Evolutionary conservation across 2,113 vertebrate genomes (phyloP).

Genomic region (Coregonus clupeaformis): DNA sequence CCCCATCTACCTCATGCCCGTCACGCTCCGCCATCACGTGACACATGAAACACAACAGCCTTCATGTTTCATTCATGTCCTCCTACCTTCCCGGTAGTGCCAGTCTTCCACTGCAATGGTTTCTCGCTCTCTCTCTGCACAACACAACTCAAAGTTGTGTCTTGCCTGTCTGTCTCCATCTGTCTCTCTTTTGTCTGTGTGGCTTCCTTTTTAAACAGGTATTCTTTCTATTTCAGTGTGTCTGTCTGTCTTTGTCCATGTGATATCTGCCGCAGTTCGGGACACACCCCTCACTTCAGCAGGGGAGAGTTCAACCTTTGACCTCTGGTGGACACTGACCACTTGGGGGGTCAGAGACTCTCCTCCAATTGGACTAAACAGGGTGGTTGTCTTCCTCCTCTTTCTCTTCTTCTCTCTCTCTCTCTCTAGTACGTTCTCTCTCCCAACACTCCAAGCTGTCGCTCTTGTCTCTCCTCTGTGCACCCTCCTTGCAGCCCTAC

Average conservation of each 20-base stretch:
- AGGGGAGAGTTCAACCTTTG: slow-evolving; percentile 39
- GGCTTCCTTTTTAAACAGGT: slow-evolving; percentile 64
- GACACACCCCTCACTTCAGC: slow-evolving; percentile 48
- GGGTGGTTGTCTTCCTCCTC: slow-evolving; percentile 53
- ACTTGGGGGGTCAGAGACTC: slow-evolving; percentile 12
- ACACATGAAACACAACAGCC: slow-evolving; percentile 47
- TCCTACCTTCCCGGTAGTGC: slow-evolving; percentile 34
- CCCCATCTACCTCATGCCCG: slow-evolving; percentile 16
- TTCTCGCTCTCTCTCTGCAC: slow-evolving; percentile 52
- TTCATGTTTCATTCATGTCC: slow-evolving; percentile 66
- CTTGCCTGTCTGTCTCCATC: slow-evolving; percentile 41
- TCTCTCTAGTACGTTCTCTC: slow-evolving; percentile 26
- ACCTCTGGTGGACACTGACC: slow-evolving; percentile 61
- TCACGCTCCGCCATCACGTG: slow-evolving; percentile 36
- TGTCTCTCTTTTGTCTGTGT: slow-evolving; percentile 50
- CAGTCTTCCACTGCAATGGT: slow-evolving; percentile 53
- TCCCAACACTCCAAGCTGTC: slow-evolving; percentile 31
- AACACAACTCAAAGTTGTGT: slow-evolving; percentile 23
- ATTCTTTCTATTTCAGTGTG: slow-evolving; percentile 77
- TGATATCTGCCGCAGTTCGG: slow-evolving; percentile 46
- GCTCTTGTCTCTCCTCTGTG: slow-evolving; percentile 18
- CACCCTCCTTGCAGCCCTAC: slow-evolving; percentile 21
- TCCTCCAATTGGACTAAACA: slow-evolving; percentile 52
- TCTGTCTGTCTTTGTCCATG: slow-evolving; percentile 67
- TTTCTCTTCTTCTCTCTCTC: slow-evolving; percentile 26